Evolutionary conservation across 2,797 vertebrate genomes (phyloP), one percentile per base, ranked within the genome.

Genomic region (Dermochelys coriacea): DNA sequence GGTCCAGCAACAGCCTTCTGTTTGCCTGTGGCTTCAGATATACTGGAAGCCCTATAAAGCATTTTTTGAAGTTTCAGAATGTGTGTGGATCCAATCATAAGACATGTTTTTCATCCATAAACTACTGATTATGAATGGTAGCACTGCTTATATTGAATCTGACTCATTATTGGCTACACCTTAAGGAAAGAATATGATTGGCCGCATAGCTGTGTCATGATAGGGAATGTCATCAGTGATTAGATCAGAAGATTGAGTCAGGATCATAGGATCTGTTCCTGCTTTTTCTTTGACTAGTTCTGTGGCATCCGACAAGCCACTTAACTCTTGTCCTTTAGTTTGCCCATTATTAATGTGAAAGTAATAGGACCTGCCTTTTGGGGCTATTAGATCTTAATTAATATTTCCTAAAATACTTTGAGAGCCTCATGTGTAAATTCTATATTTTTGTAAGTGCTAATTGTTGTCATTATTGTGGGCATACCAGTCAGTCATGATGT

Each of bases 31-130:
- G 90, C 91, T 95, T 97, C 94, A 96, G 89, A 96, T 94, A 91
- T 82, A 95, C 81, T 94, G 95, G 90, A 97, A 97, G 89, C 88
- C 87, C 87, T 96, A 92, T 97, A 91, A 94, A 95, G 92, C 91
- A 84, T 88, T 89, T 96, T 96, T 94, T 95, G 89, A 97, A 95
- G 94, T 96, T 96, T 95, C 83, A 89, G 80, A 71, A 75, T 91
- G 95, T 95, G 83, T 87, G 82, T 57, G 88, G 82, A 87, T 88
- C 84, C 94, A 91, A 86, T 93, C 89, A 87, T 89, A 95, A 95
- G 93, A 79, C 5, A 19, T 1, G 50, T 21, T 91, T 84, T 95
- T 92, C 87, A 82, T 10, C 89, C 80, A 59, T 52, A 91, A 87
- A 79, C 59, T 77, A 75, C n/a, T 88, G 85, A 89, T 94, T 88